Base-by-base conservation (phyloP, 2,113 vertebrate genomes). In the Silurus asotus region DNA sequence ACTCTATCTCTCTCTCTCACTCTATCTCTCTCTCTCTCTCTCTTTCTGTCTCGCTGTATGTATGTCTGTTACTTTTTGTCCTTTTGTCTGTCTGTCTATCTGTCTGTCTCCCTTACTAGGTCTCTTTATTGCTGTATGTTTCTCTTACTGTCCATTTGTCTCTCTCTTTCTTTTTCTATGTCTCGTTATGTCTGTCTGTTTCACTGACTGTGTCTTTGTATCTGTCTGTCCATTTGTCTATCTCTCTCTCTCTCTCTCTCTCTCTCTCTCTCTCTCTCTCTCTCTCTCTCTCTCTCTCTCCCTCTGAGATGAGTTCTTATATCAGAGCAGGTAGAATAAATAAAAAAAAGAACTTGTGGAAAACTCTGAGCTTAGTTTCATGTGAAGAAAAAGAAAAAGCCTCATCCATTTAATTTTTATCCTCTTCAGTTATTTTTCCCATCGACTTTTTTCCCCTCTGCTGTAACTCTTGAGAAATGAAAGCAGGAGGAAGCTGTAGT, bases 381-480 rank as follows among this genome's bases (percentile, higher is more conserved):
- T 37, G 37, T 37, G 76, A 4, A 0, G 1, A 4, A 17, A 56
- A 56, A 56, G 37, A 53, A 10, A 28, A 67, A 28, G 1, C 8
- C 49, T 25, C n/a, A 37, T 37, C 2, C 37, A 37, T 37, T 37
- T 37, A 5, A 14, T 15, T 55, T 77, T 76, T 77, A 8, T 55
- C 15, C 19, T 55, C 51, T 51, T 85, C 76, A 69, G 45, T 75
- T 14, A 48, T 81, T 65, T 70, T 80, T 76, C 70, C 58, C 3
- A 56, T 67, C 62, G 75, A 76, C 62, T 62, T 37, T 61, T 86
- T 85, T 77, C 83, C 86, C 86, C 77, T 84, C 61, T 25, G 67
- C 76, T 72, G 74, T 69, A 75, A 90, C 90, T 91, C 89, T 90
- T 90, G 93, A 94, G 92, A 53, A 82, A 82, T 67, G 10, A 51